Percentiles rank a stretch among this genome's conserved stretches.
Conservation (phyloP, 2,113 vertebrate genomes). For the Suricata suricatta region DNA sequence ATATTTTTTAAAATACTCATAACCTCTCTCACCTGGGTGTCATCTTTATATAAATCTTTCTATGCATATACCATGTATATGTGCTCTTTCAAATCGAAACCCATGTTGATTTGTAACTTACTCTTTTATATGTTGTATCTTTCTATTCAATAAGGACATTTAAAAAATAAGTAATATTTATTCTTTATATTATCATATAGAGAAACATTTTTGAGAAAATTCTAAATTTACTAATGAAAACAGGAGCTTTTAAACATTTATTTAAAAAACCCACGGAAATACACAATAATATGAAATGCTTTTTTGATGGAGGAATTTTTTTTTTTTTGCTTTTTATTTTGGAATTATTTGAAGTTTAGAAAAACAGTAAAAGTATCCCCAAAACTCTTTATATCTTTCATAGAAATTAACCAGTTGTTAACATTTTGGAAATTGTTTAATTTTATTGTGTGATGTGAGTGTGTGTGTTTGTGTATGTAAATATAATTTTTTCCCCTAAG, state of each 20-base stretch:
- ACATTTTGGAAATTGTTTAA: slow-evolving; percentile 29
- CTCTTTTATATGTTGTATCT: neutral
- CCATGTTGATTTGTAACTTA: neutral
- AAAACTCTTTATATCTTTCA: neutral
- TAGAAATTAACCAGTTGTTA: neutral
- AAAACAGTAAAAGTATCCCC: neutral
- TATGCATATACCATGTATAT: neutral
- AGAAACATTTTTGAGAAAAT: slow-evolving; percentile 1
- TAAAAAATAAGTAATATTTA: neutral
- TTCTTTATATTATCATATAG: neutral
- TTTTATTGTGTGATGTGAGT: neutral
- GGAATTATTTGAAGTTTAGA: slow-evolving; percentile 20
- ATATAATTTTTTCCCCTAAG: neutral
- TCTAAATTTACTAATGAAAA: neutral
- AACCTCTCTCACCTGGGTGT: neutral
- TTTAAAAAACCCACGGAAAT: neutral
- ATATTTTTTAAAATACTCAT: neutral
- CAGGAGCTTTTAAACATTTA: neutral
- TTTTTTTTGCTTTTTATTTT: neutral
- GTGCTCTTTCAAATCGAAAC: neutral
- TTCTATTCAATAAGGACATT: neutral
- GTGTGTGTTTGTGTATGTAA: neutral
- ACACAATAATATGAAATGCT: neutral
- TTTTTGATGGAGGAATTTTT: neutral
- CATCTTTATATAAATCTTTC: neutral